Percentiles rank a stretch among this genome's conserved stretches.
These are phyloP conservation scores for Brassicogethes aeneus DNA, from an alignment of 2,888 invertebrate genomes.

Conservation along the genomic window DNA sequence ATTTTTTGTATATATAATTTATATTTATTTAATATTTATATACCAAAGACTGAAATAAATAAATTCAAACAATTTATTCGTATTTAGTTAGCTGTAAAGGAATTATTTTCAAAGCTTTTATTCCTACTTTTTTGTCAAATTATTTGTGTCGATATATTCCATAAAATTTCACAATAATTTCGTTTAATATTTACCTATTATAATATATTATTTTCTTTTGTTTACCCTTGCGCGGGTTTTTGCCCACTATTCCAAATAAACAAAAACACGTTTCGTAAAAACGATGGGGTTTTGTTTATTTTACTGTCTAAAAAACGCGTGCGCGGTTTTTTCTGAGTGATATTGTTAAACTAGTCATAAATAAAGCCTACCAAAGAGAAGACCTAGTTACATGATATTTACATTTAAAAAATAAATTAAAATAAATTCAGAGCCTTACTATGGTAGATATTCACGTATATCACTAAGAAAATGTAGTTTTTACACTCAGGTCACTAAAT, in stretches of 20 bases:
- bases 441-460: slow-evolving; percentile 25
- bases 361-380: slow-evolving; percentile 37
- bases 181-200: slow-evolving; percentile 7
- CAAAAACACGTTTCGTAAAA: no score
- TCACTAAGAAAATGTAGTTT: slow-evolving; percentile 34
- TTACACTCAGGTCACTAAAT: slow-evolving; percentile 30
- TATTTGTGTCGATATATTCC: slow-evolving; percentile 12
- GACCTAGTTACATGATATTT: slow-evolving; percentile 28
- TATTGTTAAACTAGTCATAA: slow-evolving; percentile 36
- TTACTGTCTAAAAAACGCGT: no score
- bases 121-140: not conserved
- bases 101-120: slow-evolving; percentile 6
- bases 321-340: slow-evolving; percentile 34
- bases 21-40: slow-evolving; percentile 30
- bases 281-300: no score
- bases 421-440: slow-evolving; percentile 18
- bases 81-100: slow-evolving; percentile 3
- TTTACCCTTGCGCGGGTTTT: no score
- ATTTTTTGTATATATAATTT: slow-evolving; percentile 26
- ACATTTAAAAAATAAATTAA: no score
- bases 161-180: slow-evolving; percentile 13
- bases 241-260: no score
- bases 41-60: slow-evolving; percentile 34
- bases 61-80: slow-evolving; percentile 16
- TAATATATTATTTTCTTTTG: no score